A percentile compares a stretch with the other conserved stretches of the same genome.
Conservation (phyloP, 2,888 invertebrate species). For the Pseudococcus longispinus region DNA sequence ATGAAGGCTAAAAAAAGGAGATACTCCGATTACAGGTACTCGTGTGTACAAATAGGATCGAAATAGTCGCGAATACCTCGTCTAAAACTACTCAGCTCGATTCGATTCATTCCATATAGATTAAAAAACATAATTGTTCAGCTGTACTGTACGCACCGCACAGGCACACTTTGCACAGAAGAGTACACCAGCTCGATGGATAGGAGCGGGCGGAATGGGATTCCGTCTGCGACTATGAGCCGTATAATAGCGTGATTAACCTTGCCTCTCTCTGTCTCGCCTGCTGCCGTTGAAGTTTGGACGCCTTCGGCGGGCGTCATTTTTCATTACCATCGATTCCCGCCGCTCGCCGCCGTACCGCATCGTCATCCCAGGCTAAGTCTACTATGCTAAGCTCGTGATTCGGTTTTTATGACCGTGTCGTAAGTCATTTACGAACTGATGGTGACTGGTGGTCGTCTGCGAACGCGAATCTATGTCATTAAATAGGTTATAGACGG, state of each 20-base stretch:
- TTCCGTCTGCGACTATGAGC: conserved; percentile 40
- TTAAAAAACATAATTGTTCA: too few species aligned
- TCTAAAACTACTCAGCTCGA: too few species aligned
- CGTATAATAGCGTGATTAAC: conserved; percentile 47
- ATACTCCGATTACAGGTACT: too few species aligned
- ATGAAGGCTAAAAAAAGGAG: too few species aligned
- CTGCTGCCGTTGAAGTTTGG: background rate
- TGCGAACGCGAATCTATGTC: background rate
- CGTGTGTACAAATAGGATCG: too few species aligned
- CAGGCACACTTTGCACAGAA: background rate
- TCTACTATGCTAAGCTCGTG: background rate
- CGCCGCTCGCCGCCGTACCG: background rate
- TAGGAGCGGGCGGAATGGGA: conserved; percentile 32
- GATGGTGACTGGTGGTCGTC: background rate
- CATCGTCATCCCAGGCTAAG: background rate
- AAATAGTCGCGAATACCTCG: too few species aligned
- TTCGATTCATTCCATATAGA: too few species aligned
- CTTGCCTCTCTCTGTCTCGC: conserved; percentile 36
- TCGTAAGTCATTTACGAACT: background rate
- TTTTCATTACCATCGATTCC: conserved; percentile 47
- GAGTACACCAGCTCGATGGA: background rate
- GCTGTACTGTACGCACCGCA: background rate
- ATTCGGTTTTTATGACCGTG: conserved; percentile 3
- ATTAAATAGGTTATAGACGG: background rate
- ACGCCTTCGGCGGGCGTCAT: conserved; percentile 23